Conservation (phyloP, 2,113 vertebrate species). For the Alligator mississippiensis region DNA sequence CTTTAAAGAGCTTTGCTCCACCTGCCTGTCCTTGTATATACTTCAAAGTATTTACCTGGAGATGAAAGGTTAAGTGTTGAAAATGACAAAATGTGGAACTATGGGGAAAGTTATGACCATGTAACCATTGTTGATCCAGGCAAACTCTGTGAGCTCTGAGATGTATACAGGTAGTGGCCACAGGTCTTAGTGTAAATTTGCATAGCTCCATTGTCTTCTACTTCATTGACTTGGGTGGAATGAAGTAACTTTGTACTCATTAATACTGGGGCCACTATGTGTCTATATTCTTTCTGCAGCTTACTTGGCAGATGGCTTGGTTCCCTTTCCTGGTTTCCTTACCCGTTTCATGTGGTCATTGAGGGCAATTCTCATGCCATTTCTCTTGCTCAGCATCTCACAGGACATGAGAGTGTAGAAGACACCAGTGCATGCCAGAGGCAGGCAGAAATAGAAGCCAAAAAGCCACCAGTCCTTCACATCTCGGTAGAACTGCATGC, state of each 20-base stretch:
- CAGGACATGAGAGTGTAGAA: constrained; percentile 94
- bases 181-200: neutral
- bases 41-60: too few species aligned
- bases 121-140: too few species aligned
- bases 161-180: neutral
- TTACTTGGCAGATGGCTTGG: accelerated
- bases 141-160: neutral
- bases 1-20: too few species aligned
- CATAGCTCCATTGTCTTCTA: neutral
- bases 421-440: constrained; percentile 88
- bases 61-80: too few species aligned
- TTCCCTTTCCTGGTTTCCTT: neutral
- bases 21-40: too few species aligned
- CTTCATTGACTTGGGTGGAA: neutral
- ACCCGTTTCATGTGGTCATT: constrained; percentile 96
- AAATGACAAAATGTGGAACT: too few species aligned
- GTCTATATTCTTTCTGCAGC: accelerated
- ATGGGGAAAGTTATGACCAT: too few species aligned
- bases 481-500: constrained; percentile 84
- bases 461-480: constrained; percentile 94
- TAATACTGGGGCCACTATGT: accelerated
- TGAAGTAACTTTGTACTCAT: neutral
- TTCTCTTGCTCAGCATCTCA: constrained; percentile 91
- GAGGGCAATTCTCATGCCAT: constrained; percentile 89
- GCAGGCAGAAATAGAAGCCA: constrained; percentile 92